These are phyloP conservation scores for Mustela nigripes DNA, from an alignment of 2,113 vertebrate genomes.

Conservation along the genomic window DNA sequence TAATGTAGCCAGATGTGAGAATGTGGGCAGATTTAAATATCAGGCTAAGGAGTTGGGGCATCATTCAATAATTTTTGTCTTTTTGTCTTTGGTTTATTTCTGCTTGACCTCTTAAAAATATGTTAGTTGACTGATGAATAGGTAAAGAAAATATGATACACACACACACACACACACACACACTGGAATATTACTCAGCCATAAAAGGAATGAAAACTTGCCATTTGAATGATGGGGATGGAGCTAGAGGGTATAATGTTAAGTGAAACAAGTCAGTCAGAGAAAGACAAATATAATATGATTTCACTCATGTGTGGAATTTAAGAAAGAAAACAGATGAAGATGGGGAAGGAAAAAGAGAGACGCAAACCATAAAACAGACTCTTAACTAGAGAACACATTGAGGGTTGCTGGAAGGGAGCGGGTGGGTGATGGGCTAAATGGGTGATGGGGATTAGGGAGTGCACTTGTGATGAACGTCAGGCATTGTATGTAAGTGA, in stretches of 20 bases:
- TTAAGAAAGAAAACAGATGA: neutral
- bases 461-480: neutral
- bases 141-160: neutral
- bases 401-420: neutral
- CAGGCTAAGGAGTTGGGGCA: neutral
- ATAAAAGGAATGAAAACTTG: neutral
- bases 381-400: neutral
- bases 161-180: neutral
- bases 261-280: neutral
- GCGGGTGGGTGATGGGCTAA: neutral
- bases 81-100: constrained; percentile 33
- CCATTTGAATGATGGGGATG: neutral
- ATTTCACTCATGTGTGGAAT: neutral
- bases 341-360: neutral
- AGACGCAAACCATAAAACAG: neutral
- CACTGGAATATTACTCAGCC: neutral
- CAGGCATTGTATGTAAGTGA: neutral
- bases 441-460: neutral
- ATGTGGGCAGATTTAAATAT: neutral
- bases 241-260: neutral
- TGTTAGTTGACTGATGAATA: neutral
- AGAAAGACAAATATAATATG: neutral
- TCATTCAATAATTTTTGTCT: constrained; percentile 6
- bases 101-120: neutral
- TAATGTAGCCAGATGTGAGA: neutral